Evolutionary conservation across 2,797 vertebrate genomes (phyloP).

Genomic region (Acanthornis magna): DNA sequence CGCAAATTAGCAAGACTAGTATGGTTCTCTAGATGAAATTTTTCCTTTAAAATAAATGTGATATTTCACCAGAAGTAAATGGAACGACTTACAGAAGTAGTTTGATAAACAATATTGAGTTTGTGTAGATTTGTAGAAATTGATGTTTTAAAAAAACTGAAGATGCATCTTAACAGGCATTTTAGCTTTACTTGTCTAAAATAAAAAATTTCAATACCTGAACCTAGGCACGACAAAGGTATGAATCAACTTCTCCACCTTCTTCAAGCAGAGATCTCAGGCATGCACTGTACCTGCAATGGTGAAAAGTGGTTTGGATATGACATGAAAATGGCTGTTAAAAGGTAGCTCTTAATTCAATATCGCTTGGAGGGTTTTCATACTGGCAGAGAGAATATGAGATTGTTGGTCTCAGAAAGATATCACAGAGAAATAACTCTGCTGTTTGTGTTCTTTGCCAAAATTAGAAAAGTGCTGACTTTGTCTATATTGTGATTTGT

Average conservation of each 20-base stretch:
- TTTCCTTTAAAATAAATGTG: constrained; percentile 41
- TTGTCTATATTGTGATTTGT: not conserved
- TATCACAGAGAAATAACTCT: not conserved
- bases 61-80: constrained; percentile 48
- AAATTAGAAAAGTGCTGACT: not conserved
- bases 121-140: constrained; percentile 2
- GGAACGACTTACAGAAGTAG: not conserved
- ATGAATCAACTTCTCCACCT: constrained; percentile 61
- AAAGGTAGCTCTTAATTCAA: constrained; percentile 50
- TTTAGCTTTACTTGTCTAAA: constrained; percentile 23
- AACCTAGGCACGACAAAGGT: constrained; percentile 21
- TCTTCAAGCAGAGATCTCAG: constrained; percentile 50
- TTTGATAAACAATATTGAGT: constrained; percentile 22
- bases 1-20: not conserved
- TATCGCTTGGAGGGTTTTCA: constrained; percentile 50
- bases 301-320: constrained; percentile 64
- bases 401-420: not conserved
- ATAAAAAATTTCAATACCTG: constrained; percentile 21
- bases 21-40: not conserved
- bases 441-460: not conserved
- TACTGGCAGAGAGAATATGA: constrained; percentile 18
- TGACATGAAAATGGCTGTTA: constrained; percentile 50
- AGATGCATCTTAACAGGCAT: constrained; percentile 14
- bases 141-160: constrained; percentile 27
- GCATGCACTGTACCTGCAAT: constrained; percentile 3